These are phyloP conservation scores for Fratercula arctica DNA, from an alignment of 2,797 vertebrate species.

Conservation along the genomic window DNA sequence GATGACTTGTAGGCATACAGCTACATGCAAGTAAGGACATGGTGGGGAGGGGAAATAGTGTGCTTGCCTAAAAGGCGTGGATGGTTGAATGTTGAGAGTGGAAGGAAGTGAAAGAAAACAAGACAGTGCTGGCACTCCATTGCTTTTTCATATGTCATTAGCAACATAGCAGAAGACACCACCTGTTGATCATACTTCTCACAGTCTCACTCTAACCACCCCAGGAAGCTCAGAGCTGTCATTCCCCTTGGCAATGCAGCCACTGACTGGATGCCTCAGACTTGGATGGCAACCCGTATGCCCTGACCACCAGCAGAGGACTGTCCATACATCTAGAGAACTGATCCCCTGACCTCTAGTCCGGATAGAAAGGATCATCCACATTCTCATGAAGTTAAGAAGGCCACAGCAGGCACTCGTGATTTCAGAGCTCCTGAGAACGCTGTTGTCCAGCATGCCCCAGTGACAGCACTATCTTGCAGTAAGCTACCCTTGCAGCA, in stretches of 20 bases:
- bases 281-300: background rate
- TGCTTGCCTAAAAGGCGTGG: background rate
- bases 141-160: background rate
- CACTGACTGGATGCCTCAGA: background rate
- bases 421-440: background rate
- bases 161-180: background rate
- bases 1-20: background rate
- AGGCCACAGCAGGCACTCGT: background rate
- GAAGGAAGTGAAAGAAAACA: background rate
- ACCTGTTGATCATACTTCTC: background rate
- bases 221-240: background rate
- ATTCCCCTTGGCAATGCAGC: background rate
- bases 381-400: background rate
- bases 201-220: background rate
- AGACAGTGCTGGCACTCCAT: background rate
- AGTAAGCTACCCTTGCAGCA: background rate
- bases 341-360: background rate
- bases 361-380: background rate
- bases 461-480: background rate
- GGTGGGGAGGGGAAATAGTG: background rate
- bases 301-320: background rate
- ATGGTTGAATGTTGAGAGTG: background rate
- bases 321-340: background rate
- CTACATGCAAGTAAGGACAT: background rate
- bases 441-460: accelerated